These are phyloP conservation scores for Belonocnema kinseyi DNA, from an alignment of 1,140 invertebrate species.

Conservation along the genomic window DNA sequence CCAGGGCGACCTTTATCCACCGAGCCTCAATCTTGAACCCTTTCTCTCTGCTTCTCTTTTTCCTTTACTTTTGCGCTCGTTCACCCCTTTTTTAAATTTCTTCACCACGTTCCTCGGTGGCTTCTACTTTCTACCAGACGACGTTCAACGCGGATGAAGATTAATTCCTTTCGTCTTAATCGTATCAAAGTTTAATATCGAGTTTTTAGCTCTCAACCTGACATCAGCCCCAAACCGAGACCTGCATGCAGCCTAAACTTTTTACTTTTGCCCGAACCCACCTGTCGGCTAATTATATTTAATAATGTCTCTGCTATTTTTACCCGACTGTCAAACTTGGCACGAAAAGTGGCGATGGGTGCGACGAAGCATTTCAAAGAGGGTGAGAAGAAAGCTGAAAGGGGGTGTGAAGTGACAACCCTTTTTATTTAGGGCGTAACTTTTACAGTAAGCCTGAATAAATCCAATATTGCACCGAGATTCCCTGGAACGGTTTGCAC, in stretches of 20 bases:
- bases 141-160: slow-evolving; percentile 72
- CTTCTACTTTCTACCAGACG: slow-evolving; percentile 64
- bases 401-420: slow-evolving; percentile 65
- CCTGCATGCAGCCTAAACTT: slow-evolving; percentile 61
- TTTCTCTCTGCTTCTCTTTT: slow-evolving; percentile 50
- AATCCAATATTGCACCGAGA: slow-evolving; percentile 70
- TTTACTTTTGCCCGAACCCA: slow-evolving; percentile 62
- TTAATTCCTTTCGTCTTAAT: slow-evolving; percentile 77
- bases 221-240: slow-evolving; percentile 37
- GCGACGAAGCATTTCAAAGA: slow-evolving; percentile 36
- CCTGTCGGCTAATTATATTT: slow-evolving; percentile 72
- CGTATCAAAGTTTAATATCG: slow-evolving; percentile 75
- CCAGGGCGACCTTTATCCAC: slow-evolving; percentile 47
- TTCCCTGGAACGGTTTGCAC: slow-evolving; percentile 37
- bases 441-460: slow-evolving; percentile 67
- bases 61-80: slow-evolving; percentile 60
- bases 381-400: slow-evolving; percentile 36
- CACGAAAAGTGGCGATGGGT: slow-evolving; percentile 52
- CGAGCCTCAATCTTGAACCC: slow-evolving; percentile 50
- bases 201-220: slow-evolving; percentile 48
- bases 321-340: slow-evolving; percentile 64
- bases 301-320: slow-evolving; percentile 74
- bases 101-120: slow-evolving; percentile 54
- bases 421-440: slow-evolving; percentile 75
- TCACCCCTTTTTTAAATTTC: slow-evolving; percentile 60